Evolutionary conservation across 2,888 invertebrate genomes (phyloP).

Genomic region (Lypha dubia): DNA sequence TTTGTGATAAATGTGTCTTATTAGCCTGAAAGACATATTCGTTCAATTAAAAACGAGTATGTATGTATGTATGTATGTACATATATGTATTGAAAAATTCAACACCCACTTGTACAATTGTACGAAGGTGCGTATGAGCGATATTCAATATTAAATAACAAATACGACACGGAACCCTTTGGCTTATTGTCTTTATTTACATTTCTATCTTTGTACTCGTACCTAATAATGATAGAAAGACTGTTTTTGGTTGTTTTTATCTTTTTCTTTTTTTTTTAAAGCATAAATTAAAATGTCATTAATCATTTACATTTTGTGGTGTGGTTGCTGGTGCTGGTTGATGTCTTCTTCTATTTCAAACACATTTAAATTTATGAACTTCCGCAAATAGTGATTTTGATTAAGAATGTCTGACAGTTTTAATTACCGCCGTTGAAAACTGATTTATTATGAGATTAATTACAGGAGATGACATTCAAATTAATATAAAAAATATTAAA

Average conservation of each 20-base stretch:
- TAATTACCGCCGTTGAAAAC: constrained; percentile 70
- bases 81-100: neutral
- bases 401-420: constrained; percentile 70
- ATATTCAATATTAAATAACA: constrained; percentile 1
- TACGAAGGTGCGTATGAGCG: constrained; percentile 5
- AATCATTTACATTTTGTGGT: constrained; percentile 57
- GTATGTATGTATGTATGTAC: neutral
- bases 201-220: neutral
- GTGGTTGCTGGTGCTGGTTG: neutral
- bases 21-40: no score
- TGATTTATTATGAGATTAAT: constrained; percentile 72
- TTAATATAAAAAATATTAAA: neutral
- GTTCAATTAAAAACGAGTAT: neutral
- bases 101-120: neutral
- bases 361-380: constrained; percentile 70
- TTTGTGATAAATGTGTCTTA: no score
- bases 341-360: constrained; percentile 12
- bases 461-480: constrained; percentile 51
- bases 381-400: constrained; percentile 68
- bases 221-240: neutral
- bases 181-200: neutral
- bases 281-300: constrained; percentile 67
- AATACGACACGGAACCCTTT: no score
- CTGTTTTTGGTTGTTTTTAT: no score
- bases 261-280: constrained; percentile 27